Conservation (phyloP, 2,113 vertebrate genomes). For the Myrmophylax atrothorax region DNA sequence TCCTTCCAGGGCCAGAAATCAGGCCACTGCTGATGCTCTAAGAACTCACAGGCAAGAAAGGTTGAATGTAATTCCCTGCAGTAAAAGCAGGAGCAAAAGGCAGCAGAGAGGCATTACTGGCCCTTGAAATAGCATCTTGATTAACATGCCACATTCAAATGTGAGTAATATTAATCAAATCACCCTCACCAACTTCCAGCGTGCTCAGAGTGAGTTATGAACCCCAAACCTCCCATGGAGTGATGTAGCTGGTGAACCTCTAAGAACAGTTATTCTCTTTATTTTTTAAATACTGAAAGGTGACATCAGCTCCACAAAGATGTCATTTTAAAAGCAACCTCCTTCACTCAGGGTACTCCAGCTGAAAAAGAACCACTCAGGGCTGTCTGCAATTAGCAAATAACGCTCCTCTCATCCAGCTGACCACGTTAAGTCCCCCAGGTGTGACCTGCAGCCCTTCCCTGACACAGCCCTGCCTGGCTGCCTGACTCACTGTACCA, state of each 20-base stretch:
- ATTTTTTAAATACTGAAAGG: not conserved
- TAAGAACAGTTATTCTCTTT: not conserved
- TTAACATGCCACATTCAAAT: not conserved
- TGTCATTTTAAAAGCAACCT: not conserved
- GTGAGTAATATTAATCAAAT: not conserved
- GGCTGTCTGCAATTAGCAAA: not conserved
- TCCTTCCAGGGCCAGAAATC: not conserved
- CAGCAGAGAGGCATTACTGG: not conserved
- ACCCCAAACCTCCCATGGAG: not conserved
- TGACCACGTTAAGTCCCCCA: not conserved
- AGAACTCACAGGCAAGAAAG: not conserved
- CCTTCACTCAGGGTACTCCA: not conserved
- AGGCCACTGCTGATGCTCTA: not conserved
- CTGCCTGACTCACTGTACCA: not conserved
- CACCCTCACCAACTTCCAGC: not conserved
- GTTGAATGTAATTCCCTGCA: not conserved
- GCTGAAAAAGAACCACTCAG: not conserved
- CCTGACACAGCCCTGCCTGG: not conserved
- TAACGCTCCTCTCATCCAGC: not conserved
- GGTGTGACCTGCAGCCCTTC: not conserved
- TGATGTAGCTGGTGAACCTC: not conserved
- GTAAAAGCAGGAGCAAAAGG: not conserved
- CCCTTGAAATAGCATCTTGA: not conserved
- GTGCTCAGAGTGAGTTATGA: not conserved
- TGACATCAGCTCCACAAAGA: not conserved